phyloP scores from a whole-genome alignment of 2,888 invertebrate species.

The Euclidia mi region DNA sequence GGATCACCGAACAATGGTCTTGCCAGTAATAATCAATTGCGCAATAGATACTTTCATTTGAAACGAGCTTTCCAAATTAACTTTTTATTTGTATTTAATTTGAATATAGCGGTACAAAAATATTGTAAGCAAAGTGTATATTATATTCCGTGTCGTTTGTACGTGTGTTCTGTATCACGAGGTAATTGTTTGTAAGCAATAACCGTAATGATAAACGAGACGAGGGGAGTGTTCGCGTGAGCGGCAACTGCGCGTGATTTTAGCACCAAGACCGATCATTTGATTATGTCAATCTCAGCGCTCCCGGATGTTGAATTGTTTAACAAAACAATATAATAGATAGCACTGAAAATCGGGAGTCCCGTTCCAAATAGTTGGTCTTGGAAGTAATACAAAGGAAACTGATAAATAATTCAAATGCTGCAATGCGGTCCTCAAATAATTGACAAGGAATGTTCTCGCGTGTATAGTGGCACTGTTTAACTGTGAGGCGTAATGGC shows the following conservation, averaged over 20 bases:
- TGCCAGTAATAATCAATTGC: slow-evolving; percentile 27
- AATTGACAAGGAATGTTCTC: slow-evolving; percentile 75
- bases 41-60: slow-evolving; percentile 49
- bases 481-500: slow-evolving; percentile 56
- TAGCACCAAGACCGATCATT: slow-evolving; percentile 49
- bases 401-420: slow-evolving; percentile 86
- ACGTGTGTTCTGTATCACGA: slow-evolving; percentile 13
- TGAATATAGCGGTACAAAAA: slow-evolving; percentile 47
- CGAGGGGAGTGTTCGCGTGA: slow-evolving; percentile 37
- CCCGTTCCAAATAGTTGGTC: slow-evolving; percentile 67
- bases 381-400: slow-evolving; percentile 74
- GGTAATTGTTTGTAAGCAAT: slow-evolving; percentile 48
- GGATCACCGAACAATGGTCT: slow-evolving; percentile 11
- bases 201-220: slow-evolving; percentile 62
- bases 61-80: slow-evolving; percentile 50
- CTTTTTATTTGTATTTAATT: slow-evolving; percentile 59
- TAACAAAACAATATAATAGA: slow-evolving; percentile 53
- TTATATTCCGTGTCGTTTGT: slow-evolving; percentile 6
- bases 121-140: slow-evolving; percentile 50
- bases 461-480: slow-evolving; percentile 60
- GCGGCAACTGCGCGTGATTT: slow-evolving; percentile 49
- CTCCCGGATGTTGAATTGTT: slow-evolving; percentile 52
- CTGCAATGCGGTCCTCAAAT: slow-evolving; percentile 84
- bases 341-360: slow-evolving; percentile 57
- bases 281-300: slow-evolving; percentile 59